These are phyloP conservation scores for Hippocampus kuda DNA, from an alignment of 2,797 vertebrate genomes.

Conservation along the genomic window DNA sequence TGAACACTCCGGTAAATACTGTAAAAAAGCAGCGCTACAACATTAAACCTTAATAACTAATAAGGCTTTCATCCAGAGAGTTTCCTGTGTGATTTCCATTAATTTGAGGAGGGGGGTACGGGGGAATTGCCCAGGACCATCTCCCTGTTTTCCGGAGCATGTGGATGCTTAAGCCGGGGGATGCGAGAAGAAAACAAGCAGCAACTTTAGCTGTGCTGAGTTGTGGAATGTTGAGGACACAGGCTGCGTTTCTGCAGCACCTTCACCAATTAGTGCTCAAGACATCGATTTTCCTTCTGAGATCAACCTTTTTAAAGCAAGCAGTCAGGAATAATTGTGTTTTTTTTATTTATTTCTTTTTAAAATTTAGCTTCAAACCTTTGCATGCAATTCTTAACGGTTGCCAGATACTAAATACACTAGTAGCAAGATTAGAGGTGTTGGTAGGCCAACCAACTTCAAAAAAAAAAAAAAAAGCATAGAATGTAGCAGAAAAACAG, in stretches of 20 bases:
- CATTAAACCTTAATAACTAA: conserved; percentile 70
- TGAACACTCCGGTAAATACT: conserved; percentile 51
- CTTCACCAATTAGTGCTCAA: conserved; percentile 14
- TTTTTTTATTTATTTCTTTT: neutral
- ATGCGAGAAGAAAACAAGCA: conserved; percentile 43
- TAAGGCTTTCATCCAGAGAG: conserved; percentile 64
- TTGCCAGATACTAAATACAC: neutral
- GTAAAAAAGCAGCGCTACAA: conserved; percentile 59
- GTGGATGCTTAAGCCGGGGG: conserved; percentile 48
- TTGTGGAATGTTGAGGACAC: conserved; percentile 26
- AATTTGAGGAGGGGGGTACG: conserved; percentile 46
- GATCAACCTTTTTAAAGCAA: neutral
- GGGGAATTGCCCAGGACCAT: conserved; percentile 60
- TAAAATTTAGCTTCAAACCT: no score
- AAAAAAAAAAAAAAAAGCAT: no score
- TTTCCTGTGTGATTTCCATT: conserved; percentile 68
- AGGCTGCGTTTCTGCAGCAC: conserved; percentile 22
- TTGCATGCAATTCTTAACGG: neutral
- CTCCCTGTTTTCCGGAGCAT: conserved; percentile 61
- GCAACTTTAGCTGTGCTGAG: conserved; percentile 46
- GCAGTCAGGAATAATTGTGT: neutral
- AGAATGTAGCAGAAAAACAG: no score
- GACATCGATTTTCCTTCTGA: neutral
- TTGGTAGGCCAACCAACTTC: no score
- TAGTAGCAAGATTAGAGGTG: neutral